A percentile compares a stretch with the other conserved stretches of the same genome.
Conservation (phyloP, 2,888 invertebrate genomes). For the Mythimna pallens region DNA sequence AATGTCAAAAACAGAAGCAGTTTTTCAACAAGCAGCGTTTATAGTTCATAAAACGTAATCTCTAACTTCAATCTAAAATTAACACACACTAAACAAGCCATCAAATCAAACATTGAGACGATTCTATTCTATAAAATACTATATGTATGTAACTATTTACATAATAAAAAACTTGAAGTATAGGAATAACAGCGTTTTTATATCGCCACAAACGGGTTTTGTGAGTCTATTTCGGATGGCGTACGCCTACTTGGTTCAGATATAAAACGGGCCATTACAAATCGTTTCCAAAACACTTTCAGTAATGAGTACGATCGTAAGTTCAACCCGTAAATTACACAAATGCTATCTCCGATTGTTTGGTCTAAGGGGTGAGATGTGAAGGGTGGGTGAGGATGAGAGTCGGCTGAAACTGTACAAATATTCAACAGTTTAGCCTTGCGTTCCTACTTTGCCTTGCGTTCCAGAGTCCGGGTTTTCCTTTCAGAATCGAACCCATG, state of each 20-base stretch:
- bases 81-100: constrained; percentile 57
- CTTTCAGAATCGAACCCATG: too few relatives aligned
- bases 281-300: constrained; percentile 83
- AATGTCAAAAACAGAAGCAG: constrained; percentile 57
- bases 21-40: constrained; percentile 41
- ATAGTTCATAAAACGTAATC: constrained; percentile 60
- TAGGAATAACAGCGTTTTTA: constrained; percentile 57
- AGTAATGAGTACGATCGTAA: constrained; percentile 84
- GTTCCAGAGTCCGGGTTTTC: too few relatives aligned
- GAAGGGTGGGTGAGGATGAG: constrained; percentile 39
- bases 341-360: constrained; percentile 75
- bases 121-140: constrained; percentile 58
- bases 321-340: constrained; percentile 82
- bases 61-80: constrained; percentile 60
- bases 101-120: constrained; percentile 60
- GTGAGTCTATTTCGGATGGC: constrained; percentile 47
- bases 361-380: constrained; percentile 49
- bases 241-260: constrained; percentile 65
- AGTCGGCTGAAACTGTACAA: neutral
- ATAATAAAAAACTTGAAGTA: constrained; percentile 57
- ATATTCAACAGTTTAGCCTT: too few relatives aligned
- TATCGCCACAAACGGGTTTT: constrained; percentile 54
- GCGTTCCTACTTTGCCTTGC: too few relatives aligned
- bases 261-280: constrained; percentile 78
- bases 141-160: constrained; percentile 55